These are phyloP conservation scores for Volucella inflata DNA, from an alignment of 2,888 invertebrate genomes.

Conservation along the genomic window DNA sequence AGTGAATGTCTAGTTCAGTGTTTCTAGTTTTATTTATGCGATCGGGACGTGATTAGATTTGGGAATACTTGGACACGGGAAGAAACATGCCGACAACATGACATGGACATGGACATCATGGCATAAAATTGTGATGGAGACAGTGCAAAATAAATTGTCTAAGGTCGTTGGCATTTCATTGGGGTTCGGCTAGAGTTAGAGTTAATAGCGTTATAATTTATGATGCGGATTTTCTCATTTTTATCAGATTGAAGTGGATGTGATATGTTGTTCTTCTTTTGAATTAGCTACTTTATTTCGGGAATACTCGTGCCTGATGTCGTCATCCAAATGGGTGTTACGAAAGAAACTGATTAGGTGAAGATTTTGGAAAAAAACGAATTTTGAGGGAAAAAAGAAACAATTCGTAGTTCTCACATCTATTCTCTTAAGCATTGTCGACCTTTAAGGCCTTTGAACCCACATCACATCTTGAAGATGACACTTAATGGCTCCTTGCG, in stretches of 20 bases:
- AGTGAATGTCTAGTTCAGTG: slow-evolving; percentile 27
- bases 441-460: too few species aligned
- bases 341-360: background rate
- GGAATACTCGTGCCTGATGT: background rate
- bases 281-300: background rate
- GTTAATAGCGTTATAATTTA: slow-evolving; percentile 51
- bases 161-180: slow-evolving; percentile 48
- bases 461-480: too few species aligned
- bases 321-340: background rate
- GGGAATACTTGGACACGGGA: slow-evolving; percentile 7
- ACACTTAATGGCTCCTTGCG: too few species aligned
- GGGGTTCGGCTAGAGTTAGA: slow-evolving; percentile 32
- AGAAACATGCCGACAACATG: slow-evolving; percentile 54
- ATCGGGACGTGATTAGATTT: slow-evolving; percentile 59
- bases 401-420: too few species aligned
- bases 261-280: slow-evolving; percentile 1
- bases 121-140: background rate
- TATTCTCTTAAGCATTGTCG: too few species aligned
- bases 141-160: slow-evolving; percentile 5
- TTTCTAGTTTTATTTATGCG: slow-evolving; percentile 45
- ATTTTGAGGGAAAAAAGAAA: too few species aligned
- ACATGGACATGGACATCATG: slow-evolving; percentile 22
- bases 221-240: slow-evolving; percentile 4
- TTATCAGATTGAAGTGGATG: slow-evolving; percentile 9
- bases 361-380: too few species aligned